These are phyloP conservation scores for Melanotaenia parkinsoni DNA, from an alignment of 2,797 vertebrate species.

Conservation along the genomic window DNA sequence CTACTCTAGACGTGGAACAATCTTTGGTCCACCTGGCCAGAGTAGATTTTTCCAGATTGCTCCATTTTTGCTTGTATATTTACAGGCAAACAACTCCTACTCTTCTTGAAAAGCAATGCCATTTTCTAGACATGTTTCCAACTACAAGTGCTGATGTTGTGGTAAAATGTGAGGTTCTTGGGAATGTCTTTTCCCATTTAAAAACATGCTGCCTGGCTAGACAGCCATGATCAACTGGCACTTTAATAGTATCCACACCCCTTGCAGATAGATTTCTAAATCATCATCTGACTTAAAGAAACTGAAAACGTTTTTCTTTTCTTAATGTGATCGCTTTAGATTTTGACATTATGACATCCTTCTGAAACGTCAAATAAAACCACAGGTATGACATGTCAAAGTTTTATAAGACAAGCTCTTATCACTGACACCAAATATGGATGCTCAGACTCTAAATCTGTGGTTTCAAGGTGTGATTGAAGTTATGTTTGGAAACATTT, in stretches of 20 bases:
- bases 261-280: background rate
- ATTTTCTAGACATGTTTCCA: background rate
- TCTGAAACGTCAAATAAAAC: background rate
- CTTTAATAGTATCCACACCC: background rate
- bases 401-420: background rate
- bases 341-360: background rate
- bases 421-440: background rate
- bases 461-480: no score
- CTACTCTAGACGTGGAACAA: background rate
- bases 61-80: no score
- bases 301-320: background rate
- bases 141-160: no score
- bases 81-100: background rate
- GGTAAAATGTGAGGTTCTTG: no score
- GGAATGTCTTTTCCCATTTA: no score
- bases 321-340: background rate
- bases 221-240: background rate
- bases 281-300: background rate
- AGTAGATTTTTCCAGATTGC: background rate
- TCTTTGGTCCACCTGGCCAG: background rate
- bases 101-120: background rate
- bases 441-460: background rate
- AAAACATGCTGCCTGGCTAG: no score
- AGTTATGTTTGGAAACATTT: background rate
- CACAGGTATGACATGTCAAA: background rate